Percentiles rank a stretch among this genome's conserved stretches.
Evolutionary conservation across 2,113 vertebrate species (phyloP).

Genomic region (Gymnocephalus cernua): DNA sequence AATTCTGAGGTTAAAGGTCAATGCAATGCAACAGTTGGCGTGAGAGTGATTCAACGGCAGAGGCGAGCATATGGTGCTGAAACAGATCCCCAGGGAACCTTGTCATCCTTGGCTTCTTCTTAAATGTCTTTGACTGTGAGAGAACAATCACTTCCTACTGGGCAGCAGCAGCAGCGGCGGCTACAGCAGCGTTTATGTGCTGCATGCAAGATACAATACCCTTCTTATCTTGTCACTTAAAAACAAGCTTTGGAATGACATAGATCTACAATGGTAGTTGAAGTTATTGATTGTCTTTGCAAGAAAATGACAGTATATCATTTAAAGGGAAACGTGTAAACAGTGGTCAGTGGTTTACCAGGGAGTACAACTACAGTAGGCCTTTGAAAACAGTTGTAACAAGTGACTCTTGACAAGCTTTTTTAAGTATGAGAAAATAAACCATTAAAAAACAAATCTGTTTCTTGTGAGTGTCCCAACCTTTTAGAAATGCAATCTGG

Average conservation of each 20-base stretch:
- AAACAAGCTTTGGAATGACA: not conserved
- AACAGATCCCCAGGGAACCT: constrained; percentile 61
- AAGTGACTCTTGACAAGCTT: no score
- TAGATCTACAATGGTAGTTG: not conserved
- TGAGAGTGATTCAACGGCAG: constrained; percentile 55
- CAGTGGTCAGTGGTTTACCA: no score
- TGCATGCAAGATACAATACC: no score
- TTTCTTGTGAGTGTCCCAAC: no score
- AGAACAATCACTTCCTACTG: constrained; percentile 25
- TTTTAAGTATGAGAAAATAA: no score
- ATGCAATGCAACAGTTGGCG: constrained; percentile 69
- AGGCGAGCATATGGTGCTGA: constrained; percentile 72
- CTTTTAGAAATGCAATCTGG: no score
- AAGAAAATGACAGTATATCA: not conserved
- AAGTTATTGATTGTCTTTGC: not conserved
- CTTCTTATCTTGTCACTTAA: not conserved
- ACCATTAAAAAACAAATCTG: no score
- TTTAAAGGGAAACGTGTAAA: not conserved
- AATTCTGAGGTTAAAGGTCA: constrained; percentile 70
- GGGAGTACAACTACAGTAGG: no score
- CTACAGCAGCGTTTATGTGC: not conserved
- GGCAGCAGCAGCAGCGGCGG: not conserved
- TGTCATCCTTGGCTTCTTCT: constrained; percentile 15
- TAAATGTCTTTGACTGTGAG: constrained; percentile 51
- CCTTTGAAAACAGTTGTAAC: no score